phyloP scores from a whole-genome alignment of 2,797 vertebrate genomes.

The Pseudotriccus pelzelni region DNA sequence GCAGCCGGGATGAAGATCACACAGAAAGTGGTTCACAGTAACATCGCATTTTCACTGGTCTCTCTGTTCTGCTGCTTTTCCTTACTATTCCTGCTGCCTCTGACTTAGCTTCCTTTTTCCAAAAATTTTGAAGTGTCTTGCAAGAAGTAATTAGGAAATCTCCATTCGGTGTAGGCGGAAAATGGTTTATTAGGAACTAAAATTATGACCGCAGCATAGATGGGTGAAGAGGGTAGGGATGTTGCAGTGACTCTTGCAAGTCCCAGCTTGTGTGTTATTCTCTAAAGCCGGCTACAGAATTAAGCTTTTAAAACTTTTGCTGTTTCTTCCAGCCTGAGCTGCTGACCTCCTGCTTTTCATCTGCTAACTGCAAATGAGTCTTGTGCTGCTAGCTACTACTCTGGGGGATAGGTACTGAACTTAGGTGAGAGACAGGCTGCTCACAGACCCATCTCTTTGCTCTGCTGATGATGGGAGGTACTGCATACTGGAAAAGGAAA shows the following conservation, averaged over 20 bases:
- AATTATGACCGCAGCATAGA: rapidly evolving
- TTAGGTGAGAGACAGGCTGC: not conserved
- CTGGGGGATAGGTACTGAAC: not conserved
- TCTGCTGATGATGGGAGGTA: not conserved
- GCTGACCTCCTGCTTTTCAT: not conserved
- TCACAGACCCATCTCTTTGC: not conserved
- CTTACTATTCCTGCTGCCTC: not conserved
- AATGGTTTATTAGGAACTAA: not conserved
- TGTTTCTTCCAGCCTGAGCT: not conserved
- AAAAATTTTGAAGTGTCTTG: not conserved
- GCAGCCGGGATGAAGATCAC: not conserved
- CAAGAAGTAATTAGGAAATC: not conserved
- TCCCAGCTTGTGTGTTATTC: not conserved
- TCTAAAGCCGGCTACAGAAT: not conserved
- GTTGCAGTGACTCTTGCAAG: not conserved
- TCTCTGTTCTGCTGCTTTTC: not conserved
- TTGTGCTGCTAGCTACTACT: not conserved
- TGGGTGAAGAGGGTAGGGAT: not conserved
- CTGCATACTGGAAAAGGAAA: not conserved
- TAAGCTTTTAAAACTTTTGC: not conserved
- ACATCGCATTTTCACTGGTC: not conserved
- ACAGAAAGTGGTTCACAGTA: not conserved
- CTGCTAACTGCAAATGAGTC: not conserved
- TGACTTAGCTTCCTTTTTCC: not conserved
- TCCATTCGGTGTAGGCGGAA: not conserved